These are phyloP conservation scores for Geotrupes spiniger DNA, from an alignment of 2,888 invertebrate genomes.

Conservation along the genomic window DNA sequence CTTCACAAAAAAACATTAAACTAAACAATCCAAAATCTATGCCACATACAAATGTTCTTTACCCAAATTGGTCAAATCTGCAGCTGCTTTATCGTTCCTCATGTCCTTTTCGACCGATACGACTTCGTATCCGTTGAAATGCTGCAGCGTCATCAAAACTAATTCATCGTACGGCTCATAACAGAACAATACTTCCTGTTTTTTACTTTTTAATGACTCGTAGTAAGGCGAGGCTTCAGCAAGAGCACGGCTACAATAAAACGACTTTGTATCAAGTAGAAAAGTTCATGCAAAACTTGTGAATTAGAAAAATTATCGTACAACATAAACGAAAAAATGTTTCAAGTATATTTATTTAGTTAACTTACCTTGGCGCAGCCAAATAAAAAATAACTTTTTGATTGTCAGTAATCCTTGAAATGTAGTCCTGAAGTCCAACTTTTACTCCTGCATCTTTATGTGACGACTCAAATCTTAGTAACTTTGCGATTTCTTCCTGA, in stretches of 20 bases:
- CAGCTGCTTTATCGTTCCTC: conserved; percentile 64
- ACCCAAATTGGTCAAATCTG: conserved; percentile 63
- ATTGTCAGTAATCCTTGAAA: conserved; percentile 63
- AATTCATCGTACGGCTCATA: conserved; percentile 97
- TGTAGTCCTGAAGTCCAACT: conserved; percentile 80
- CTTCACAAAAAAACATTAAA: too few species aligned
- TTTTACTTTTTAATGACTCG: conserved; percentile 83
- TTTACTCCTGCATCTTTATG: conserved; percentile 65
- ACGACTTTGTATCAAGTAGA: conserved; percentile 1
- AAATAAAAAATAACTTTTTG: conserved; percentile 89
- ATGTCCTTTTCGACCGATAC: conserved; percentile 93
- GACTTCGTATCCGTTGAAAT: conserved; percentile 73
- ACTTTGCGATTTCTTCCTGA: conserved; percentile 86
- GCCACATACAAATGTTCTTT: too few species aligned
- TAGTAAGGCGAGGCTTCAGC: conserved; percentile 95
- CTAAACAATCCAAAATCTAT: too few species aligned
- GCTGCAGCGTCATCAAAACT: conserved; percentile 83
- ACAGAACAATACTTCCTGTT: conserved; percentile 91
- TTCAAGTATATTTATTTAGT: not conserved
- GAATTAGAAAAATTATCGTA: not conserved
- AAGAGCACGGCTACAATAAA: conserved; percentile 71
- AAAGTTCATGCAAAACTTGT: conserved; percentile 1
- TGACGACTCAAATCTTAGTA: conserved; percentile 91
- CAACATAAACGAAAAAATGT: not conserved
- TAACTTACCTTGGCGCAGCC: conserved; percentile 81